Evolutionary conservation across 2,888 invertebrate species (phyloP), one percentile per base, ranked within the genome.

Genomic region (Erannis defoliaria): DNA sequence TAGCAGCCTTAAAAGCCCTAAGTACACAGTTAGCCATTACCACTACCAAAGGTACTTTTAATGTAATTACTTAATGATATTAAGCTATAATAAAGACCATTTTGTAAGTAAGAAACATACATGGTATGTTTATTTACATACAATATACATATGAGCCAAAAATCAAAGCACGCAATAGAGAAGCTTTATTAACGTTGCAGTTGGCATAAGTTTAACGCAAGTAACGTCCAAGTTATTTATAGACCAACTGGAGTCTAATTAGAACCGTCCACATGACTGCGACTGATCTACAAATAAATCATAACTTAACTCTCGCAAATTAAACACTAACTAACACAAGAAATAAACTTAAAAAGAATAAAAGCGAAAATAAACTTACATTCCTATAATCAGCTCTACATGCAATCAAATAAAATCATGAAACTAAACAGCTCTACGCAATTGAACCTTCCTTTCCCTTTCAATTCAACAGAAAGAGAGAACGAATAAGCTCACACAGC

Each of bases 181-280:
- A 42, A 54, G 54, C 37, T 55, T 40, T 33, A 49, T 16, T 49
- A 29, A 37, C 35, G 45, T 46, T 74, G 74, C 76, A 68, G 75
- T 74, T 75, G 75, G 77, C 76, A 74, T 81, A 81, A 84, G 81
- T 82, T 80, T 75, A 80, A 72, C 76, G 75, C 82, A 87, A 86
- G 84, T 83, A 77, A 37, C 37, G 76, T 72, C 80, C 87, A 88
- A 90, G 86, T 89, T 90, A 90, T 89, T 89, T 86, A 89, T 89
- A 89, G 78, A 81, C 78, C 69, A 73, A 76, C 77, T 71, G 78
- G 73, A 82, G 80, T 84, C 84, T 87, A 89, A 89, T 89, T 88
- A 81, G 81, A 83, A 76, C 77, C 79, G 76, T 78, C 80, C 75
- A 82, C 81, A 84, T 82, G 81, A 86, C 80, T 77, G 79, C 77